Conservation (phyloP, 1,140 invertebrate species). For the Caerostris extrusa region DNA sequence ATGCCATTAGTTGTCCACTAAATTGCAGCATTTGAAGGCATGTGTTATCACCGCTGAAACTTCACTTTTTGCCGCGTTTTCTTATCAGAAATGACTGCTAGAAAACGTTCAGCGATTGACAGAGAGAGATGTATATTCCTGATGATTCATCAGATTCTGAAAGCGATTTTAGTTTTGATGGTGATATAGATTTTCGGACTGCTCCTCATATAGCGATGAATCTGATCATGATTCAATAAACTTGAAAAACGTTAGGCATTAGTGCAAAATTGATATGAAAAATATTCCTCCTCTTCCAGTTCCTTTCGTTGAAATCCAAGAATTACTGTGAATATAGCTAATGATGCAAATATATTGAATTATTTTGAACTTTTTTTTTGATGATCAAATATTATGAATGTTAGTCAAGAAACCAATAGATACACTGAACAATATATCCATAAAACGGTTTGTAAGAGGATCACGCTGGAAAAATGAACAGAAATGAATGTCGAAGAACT, state of each 20-base stretch:
- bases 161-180: no score
- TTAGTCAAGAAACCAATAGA: conserved; percentile 25
- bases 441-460: neutral
- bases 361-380: no score
- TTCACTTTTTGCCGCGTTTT: neutral
- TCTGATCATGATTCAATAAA: no score
- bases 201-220: no score
- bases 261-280: no score
- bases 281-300: no score
- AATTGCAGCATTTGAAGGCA: neutral
- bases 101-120: neutral
- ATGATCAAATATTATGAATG: no score
- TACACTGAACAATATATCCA: conserved; percentile 4
- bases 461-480: conserved; percentile 26
- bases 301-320: no score
- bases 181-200: no score
- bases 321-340: no score
- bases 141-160: neutral
- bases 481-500: conserved; percentile 34
- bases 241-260: no score
- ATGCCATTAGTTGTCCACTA: neutral
- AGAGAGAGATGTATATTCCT: neutral
- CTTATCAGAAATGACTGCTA: neutral
- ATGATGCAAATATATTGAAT: no score
- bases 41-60: neutral